Base-by-base conservation (phyloP, 2,113 vertebrate genomes). In the Australoheros scitulus region DNA sequence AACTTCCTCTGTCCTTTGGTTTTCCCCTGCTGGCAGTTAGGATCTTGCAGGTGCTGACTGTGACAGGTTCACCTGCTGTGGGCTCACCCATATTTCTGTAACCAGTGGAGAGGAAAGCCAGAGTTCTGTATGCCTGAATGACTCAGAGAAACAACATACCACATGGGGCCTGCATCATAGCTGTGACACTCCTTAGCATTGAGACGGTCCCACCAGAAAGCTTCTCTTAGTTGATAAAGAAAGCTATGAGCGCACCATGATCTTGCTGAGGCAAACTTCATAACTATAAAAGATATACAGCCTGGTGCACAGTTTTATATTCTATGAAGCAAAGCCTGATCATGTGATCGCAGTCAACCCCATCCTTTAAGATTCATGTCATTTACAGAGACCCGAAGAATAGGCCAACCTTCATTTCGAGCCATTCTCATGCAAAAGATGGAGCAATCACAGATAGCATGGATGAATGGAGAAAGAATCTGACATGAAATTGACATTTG, bases 401-500 rank as follows among this genome's bases (percentile, higher is more conserved):
- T 61, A 58, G 82, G 57, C 83, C 76, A 61, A 36, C 20, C 7
- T 83, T 91, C 82, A 90, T 91, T 82, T 81, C 80, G 20, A 83
- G 76, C 77, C 59, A 87, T 92, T 89, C 79, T 90, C 83, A 89
- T 89, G 91, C 89, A 93, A 92, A 92, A 68, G 89, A 88, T 79
- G 89, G 89, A 91, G 92, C 89, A 92, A 92, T 93, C 90, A 91
- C 81, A 65, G 77, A 68, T 61, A 86, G 89, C 93, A 92, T 88
- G 90, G 91, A 79, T 93, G 93, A 91, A 87, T 80, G 78, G 84
- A 87, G 89, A 83, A 61, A 68, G 86, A 89, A 81, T 81, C 87
- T 90, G 90, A 92, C 93, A 91, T 88, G 83, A 87, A 93, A 93
- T 92, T 91, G 92, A 94, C 94, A 93, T 94, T 94, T 94, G 83